Percentiles rank a stretch among this genome's conserved stretches.
These are phyloP conservation scores for Drosophila littoralis DNA, from an alignment of 1,140 invertebrate species.

Conservation along the genomic window DNA sequence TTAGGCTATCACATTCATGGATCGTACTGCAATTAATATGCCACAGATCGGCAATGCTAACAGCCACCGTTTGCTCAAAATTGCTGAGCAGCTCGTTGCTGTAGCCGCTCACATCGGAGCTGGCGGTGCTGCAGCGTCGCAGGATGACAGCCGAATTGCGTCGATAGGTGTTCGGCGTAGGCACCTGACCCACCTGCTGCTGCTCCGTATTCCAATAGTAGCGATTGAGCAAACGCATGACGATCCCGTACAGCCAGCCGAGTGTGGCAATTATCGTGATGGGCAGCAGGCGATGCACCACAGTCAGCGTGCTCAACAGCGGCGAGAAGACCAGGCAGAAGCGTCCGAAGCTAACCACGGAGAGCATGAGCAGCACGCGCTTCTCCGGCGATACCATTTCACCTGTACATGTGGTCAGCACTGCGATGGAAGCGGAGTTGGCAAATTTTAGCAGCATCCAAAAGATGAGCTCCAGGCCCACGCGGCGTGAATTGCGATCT, in stretches of 20 bases:
- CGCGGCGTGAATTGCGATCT: constrained; percentile 63
- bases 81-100: constrained; percentile 57
- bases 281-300: constrained; percentile 68
- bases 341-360: constrained; percentile 72
- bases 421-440: constrained; percentile 71
- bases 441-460: constrained; percentile 74
- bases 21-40: constrained; percentile 64
- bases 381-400: constrained; percentile 76
- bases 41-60: constrained; percentile 77
- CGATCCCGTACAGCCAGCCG: constrained; percentile 65
- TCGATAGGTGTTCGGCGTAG: constrained; percentile 73
- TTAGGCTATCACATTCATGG: constrained; percentile 47
- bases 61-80: constrained; percentile 60
- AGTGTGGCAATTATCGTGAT: constrained; percentile 69
- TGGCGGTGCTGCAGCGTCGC: constrained; percentile 49
- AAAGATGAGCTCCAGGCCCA: constrained; percentile 71
- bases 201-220: constrained; percentile 77
- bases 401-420: constrained; percentile 75
- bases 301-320: constrained; percentile 60
- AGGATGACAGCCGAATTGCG: constrained; percentile 63
- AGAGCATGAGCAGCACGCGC: constrained; percentile 63
- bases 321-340: constrained; percentile 67
- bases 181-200: constrained; percentile 60
- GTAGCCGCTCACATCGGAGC: constrained; percentile 61
- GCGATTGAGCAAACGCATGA: constrained; percentile 66